Conservation (phyloP, 2,113 vertebrate genomes). For the Boleophthalmus pectinirostris region DNA sequence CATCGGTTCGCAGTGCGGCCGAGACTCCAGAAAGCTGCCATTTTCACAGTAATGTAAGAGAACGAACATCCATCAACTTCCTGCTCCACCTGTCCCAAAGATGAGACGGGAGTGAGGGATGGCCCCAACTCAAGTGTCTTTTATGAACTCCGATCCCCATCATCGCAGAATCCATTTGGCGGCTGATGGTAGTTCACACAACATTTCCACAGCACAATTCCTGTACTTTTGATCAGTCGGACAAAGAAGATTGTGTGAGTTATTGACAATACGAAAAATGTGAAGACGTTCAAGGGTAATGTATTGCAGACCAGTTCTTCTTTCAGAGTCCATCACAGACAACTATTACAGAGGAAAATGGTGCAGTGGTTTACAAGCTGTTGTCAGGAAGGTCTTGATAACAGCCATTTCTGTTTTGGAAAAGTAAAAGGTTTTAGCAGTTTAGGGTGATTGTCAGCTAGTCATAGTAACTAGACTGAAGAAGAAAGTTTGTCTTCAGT, state of each 20-base stretch:
- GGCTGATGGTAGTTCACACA: conserved; percentile 48
- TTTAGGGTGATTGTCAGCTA: not conserved
- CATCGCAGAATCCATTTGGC: conserved; percentile 37
- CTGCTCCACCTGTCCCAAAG: conserved; percentile 53
- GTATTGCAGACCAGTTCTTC: conserved; percentile 4
- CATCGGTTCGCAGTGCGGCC: conserved; percentile 33
- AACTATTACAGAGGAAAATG: not conserved
- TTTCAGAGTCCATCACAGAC: conserved; percentile 3
- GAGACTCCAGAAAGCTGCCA: conserved; percentile 31
- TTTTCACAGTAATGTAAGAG: conserved; percentile 50
- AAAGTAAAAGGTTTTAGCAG: not conserved
- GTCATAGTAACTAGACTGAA: not conserved
- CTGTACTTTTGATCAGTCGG: conserved; percentile 34
- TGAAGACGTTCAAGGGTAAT: conserved; percentile 14
- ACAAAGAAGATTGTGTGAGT: conserved; percentile 32
- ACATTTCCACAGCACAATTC: conserved; percentile 24
- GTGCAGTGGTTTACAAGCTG: not conserved
- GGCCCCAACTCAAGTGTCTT: conserved; percentile 49
- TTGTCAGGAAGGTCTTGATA: not conserved
- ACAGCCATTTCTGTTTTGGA: not conserved
- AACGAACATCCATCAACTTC: conserved; percentile 62
- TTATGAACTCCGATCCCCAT: conserved; percentile 48
- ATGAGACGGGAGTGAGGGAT: conserved; percentile 55
- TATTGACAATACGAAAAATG: conserved; percentile 38
- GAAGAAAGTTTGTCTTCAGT: not conserved